A percentile compares a stretch with the other conserved stretches of the same genome.
These are phyloP conservation scores for Ophioderma brevispina DNA, from an alignment of 35 echinoderm and acorn worm species.

Conservation along the genomic window DNA sequence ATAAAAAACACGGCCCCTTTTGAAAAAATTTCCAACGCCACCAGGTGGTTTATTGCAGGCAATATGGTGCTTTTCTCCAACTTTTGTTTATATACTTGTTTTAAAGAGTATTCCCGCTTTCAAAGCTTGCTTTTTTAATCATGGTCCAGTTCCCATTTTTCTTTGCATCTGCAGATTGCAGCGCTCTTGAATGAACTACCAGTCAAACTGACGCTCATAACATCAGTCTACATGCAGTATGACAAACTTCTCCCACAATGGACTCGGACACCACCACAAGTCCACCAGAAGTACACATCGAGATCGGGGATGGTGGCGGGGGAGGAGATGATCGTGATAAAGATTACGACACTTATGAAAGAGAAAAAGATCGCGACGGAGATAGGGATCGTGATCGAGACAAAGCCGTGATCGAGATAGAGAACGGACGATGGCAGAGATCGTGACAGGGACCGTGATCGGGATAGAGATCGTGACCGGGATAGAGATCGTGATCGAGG, in stretches of 20 bases:
- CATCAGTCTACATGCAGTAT: neutral
- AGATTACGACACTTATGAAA: neutral
- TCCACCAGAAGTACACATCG: neutral
- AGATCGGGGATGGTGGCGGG: neutral
- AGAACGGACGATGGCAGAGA: neutral
- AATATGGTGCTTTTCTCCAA: too few relatives aligned
- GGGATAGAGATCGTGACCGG: neutral
- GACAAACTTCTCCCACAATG: neutral
- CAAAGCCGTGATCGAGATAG: neutral
- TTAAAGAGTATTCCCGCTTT: too few relatives aligned
- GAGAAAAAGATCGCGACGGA: neutral
- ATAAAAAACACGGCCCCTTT: too few relatives aligned
- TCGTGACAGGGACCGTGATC: neutral
- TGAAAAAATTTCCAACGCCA: too few relatives aligned
- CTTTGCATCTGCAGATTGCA: too few relatives aligned
- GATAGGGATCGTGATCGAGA: neutral
- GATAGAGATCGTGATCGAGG: neutral
- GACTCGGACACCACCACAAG: neutral
- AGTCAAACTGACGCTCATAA: constrained; percentile 9
- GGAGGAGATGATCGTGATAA: neutral
- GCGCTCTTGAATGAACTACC: neutral
- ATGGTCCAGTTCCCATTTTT: too few relatives aligned
- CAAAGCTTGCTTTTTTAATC: too few relatives aligned
- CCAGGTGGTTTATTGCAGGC: too few relatives aligned
- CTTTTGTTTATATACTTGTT: too few relatives aligned